phyloP scores from a whole-genome alignment of 2,113 vertebrate species.

The Synchiropus splendidus region DNA sequence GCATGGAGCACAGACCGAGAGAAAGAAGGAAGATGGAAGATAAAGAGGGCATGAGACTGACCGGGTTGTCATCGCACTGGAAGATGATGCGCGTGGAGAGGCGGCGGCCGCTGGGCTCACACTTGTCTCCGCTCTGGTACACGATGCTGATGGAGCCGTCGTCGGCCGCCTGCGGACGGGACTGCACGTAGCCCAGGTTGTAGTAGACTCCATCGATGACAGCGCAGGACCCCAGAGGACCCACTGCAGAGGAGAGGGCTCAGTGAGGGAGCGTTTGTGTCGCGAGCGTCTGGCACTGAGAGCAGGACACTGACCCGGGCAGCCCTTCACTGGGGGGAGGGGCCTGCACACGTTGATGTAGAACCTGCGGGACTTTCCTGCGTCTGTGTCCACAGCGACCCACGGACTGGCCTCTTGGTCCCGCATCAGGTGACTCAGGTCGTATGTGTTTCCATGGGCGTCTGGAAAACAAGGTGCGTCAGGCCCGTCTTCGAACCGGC shows the following conservation, averaged over 20 bases:
- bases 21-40: too few relatives aligned
- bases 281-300: background rate
- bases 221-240: constrained; percentile 78
- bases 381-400: constrained; percentile 73
- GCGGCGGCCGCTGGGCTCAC: constrained; percentile 46
- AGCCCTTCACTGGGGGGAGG: constrained; percentile 66
- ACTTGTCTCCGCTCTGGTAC: constrained; percentile 82
- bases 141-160: constrained; percentile 84
- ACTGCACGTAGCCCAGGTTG: constrained; percentile 86
- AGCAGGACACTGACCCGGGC: constrained; percentile 67
- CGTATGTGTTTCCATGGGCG: constrained; percentile 80
- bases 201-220: constrained; percentile 42
- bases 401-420: constrained; percentile 66
- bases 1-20: too few relatives aligned
- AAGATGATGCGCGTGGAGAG: constrained; percentile 86
- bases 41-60: constrained; percentile 38
- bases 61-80: constrained; percentile 77
- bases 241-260: constrained; percentile 58
- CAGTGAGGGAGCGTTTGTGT: background rate
- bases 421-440: constrained; percentile 78
- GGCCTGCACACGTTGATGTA: constrained; percentile 88
- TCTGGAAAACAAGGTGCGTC: constrained; percentile 57
- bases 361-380: constrained; percentile 66
- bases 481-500: too few relatives aligned
- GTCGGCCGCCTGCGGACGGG: constrained; percentile 72